These are phyloP conservation scores for Tetrapedia diversipes DNA, from an alignment of 2,888 invertebrate genomes.

Conservation along the genomic window DNA sequence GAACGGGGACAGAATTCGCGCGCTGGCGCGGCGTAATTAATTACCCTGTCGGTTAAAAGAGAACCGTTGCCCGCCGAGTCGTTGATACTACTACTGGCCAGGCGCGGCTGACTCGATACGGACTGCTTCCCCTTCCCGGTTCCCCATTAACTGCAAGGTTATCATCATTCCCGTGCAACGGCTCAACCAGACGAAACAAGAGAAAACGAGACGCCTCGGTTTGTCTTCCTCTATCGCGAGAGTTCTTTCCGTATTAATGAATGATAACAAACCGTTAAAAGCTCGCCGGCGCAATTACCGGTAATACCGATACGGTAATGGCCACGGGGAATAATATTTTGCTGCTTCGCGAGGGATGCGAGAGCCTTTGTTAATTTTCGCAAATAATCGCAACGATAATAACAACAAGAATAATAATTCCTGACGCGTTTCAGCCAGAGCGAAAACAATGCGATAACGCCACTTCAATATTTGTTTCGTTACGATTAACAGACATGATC, in stretches of 20 bases:
- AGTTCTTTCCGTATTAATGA: conserved; percentile 12
- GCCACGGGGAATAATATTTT: conserved; percentile 11
- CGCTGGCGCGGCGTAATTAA: conserved; percentile 55
- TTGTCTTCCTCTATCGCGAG: conserved; percentile 5
- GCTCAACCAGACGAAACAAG: conserved; percentile 7
- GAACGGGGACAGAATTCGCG: conserved; percentile 49
- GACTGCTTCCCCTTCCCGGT: conserved; percentile 25
- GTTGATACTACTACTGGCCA: conserved; percentile 60
- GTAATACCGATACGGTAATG: background rate
- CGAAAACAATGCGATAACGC: background rate
- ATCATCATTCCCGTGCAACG: conserved; percentile 12
- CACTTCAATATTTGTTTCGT: conserved; percentile 5
- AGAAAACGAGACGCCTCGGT: background rate
- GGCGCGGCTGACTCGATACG: conserved; percentile 29
- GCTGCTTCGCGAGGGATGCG: background rate
- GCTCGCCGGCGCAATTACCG: background rate
- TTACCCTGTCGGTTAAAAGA: conserved; percentile 65
- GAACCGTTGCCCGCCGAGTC: conserved; percentile 24
- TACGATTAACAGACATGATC: background rate
- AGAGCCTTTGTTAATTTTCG: conserved; percentile 9
- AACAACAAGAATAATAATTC: background rate
- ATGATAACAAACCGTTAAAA: conserved; percentile 2
- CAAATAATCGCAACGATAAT: background rate
- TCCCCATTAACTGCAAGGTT: conserved; percentile 13
- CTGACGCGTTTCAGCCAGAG: too few species aligned